Conservation (phyloP, 2,888 invertebrate genomes). For the Lasioglossum lativentre region DNA sequence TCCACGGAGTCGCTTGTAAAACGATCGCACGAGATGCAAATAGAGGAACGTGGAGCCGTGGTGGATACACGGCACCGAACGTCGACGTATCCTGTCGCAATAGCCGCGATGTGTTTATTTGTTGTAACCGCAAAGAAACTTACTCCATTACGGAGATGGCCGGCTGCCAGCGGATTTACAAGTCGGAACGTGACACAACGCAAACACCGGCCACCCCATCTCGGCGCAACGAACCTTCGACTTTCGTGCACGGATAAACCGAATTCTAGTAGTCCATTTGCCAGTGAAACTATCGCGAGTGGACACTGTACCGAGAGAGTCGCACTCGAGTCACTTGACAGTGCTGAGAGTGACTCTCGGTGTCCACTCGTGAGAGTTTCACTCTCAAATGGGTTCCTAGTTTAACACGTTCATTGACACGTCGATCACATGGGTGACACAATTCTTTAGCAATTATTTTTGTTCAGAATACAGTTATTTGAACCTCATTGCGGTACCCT, state of each 20-base stretch:
- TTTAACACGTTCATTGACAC: background rate
- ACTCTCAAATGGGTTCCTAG: background rate
- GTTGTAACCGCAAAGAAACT: constrained; percentile 48
- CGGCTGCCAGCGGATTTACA: constrained; percentile 52
- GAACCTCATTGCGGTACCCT: no score
- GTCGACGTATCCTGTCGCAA: constrained; percentile 53
- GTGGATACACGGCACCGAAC: constrained; percentile 9
- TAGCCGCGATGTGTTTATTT: constrained; percentile 57
- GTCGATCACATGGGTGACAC: no score
- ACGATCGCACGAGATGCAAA: background rate
- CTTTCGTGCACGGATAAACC: constrained; percentile 1
- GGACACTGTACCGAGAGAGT: background rate
- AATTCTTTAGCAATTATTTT: no score
- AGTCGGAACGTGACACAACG: constrained; percentile 42
- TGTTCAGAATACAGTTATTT: no score
- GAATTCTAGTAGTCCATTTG: background rate
- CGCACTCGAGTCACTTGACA: no score
- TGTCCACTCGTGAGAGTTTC: background rate
- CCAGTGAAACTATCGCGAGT: background rate
- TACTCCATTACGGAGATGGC: constrained; percentile 62
- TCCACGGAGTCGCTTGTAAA: background rate
- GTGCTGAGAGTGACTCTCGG: background rate
- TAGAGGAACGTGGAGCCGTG: background rate
- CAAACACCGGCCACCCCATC: constrained; percentile 21
- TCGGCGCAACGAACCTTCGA: constrained; percentile 23